Evolutionary conservation across 2,888 invertebrate species (phyloP).

Genomic region (Ethmia dodecea): DNA sequence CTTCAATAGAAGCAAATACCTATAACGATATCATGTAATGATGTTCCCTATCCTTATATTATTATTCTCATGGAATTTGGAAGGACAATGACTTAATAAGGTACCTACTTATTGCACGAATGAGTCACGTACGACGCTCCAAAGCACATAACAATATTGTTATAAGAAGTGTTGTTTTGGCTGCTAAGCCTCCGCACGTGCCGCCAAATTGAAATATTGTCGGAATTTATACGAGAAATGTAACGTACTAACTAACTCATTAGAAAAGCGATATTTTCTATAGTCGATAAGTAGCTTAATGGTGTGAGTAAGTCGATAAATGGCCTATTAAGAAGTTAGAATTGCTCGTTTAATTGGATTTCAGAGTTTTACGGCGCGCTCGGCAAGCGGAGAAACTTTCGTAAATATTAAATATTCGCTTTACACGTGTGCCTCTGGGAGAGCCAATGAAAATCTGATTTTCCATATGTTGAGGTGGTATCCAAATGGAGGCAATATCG

Average conservation of each 20-base stretch:
- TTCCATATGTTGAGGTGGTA: conserved; percentile 64
- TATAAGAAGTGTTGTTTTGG: no score
- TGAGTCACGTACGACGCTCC: no score
- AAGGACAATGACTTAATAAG: no score
- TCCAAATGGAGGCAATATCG: conserved; percentile 75
- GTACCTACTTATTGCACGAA: no score
- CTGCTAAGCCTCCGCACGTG: background rate
- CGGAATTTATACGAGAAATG: conserved; percentile 1
- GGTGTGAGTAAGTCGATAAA: conserved; percentile 38
- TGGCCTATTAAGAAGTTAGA: conserved; percentile 44
- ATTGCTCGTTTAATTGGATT: conserved; percentile 42
- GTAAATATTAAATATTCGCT: conserved; percentile 33
- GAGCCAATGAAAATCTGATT: conserved; percentile 59
- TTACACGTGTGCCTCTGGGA: conserved; percentile 24
- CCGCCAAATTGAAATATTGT: background rate
- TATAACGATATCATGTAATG: no score
- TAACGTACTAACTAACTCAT: no score
- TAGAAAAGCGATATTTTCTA: conserved; percentile 28
- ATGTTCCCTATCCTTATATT: no score
- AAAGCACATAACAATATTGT: no score
- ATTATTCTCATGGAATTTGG: no score
- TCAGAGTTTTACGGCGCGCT: conserved; percentile 24
- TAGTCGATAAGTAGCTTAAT: conserved; percentile 24
- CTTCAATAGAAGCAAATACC: no score
- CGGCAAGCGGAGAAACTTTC: conserved; percentile 19